Base-by-base conservation (phyloP, 2,797 vertebrate species). In the Typhlichthys eigenmanni region DNA sequence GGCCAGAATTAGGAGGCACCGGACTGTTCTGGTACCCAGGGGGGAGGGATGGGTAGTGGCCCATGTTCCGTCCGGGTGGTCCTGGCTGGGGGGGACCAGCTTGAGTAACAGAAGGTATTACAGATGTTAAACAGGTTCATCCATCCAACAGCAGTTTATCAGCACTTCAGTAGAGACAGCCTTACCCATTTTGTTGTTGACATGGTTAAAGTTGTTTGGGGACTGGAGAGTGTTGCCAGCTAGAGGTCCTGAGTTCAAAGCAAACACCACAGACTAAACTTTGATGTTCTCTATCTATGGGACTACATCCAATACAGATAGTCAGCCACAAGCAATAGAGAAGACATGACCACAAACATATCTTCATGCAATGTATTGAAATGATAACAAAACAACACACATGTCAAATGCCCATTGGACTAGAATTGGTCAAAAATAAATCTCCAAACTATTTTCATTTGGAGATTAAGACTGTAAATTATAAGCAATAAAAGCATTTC, bases 151-250 rank as follows among this genome's bases (percentile, higher is more conserved):
- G 34, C 34, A 38, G 34, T 38, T 38, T 38, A 38, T 8, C 34
- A 38, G 34, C 34, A 38, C 5, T 11, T 47, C 58, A 43, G 10
- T 19, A 69, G 38, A 73, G 71, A 43, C 13, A 43, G 2, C 16
- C 94, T 93, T 92, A 98, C 96, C 93, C 86, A 92, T 92, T 83
- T 93, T 93, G 74, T 90, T 94, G 91, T 97, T 95, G 85, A 95
- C 88, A 47, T 95, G 88, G 84, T 96, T 95, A 0, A 93, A 95
- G 90, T 83, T 95, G 83, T 93, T 94, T 12, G 92, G 87, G 65
- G 88, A 79, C 67, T 76, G 79, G 43, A 92, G 85, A 61, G 88
- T 92, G 71, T 94, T 94, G 50, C 87, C 92, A 70, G 91, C 75
- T 81, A 87, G 62, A 64, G 88, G 62, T 85, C 92, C 90, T 73